Percentiles rank a stretch among this genome's conserved stretches.
phyloP scores from a whole-genome alignment of 2,797 vertebrate genomes.

The Limnodromus scolopaceus region DNA sequence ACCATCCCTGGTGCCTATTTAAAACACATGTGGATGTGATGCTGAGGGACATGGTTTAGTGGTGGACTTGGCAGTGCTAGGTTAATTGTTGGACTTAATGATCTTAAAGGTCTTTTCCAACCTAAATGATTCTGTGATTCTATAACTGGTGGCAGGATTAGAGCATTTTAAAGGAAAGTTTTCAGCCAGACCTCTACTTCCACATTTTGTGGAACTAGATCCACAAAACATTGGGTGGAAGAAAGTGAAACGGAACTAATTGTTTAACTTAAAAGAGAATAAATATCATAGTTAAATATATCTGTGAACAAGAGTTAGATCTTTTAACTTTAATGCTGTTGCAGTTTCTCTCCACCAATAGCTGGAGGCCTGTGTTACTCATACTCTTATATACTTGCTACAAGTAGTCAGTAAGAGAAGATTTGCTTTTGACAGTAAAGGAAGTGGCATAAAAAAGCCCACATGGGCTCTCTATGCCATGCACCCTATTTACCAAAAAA shows the following conservation, averaged over 20 bases:
- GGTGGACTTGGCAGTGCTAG: background rate
- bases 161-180: background rate
- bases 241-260: background rate
- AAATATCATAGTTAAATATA: background rate
- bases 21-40: background rate
- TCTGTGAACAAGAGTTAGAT: background rate
- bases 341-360: background rate
- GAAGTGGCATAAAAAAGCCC: background rate
- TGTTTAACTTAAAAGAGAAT: background rate
- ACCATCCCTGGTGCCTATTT: background rate
- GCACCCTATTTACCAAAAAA: background rate
- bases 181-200: background rate
- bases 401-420: background rate
- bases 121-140: background rate
- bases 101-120: background rate
- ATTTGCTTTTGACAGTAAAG: constrained; percentile 8
- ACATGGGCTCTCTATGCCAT: background rate
- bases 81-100: background rate
- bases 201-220: background rate
- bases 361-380: background rate
- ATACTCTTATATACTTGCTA: background rate
- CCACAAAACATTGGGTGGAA: background rate
- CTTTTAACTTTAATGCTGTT: background rate
- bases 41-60: background rate
- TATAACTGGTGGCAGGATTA: background rate